A percentile compares a stretch with the other conserved stretches of the same genome.
phyloP scores from a whole-genome alignment of 2,113 vertebrate genomes.

The Dolichallabes microphthalmus region DNA sequence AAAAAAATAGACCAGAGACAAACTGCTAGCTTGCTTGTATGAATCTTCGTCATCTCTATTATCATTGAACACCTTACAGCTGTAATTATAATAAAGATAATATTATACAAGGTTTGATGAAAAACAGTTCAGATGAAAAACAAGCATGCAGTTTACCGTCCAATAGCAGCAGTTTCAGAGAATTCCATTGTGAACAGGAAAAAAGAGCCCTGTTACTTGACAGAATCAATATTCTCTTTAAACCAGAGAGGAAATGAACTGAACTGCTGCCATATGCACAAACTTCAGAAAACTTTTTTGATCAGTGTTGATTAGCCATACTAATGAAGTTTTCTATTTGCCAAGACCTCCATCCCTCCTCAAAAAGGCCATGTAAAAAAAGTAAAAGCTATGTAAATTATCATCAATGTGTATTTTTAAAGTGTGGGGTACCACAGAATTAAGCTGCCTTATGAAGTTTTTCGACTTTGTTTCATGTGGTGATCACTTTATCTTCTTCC shows the following conservation, averaged over 20 bases:
- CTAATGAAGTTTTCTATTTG: constrained; percentile 70
- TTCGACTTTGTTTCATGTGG: constrained; percentile 27
- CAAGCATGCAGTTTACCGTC: constrained; percentile 53
- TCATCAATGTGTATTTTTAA: constrained; percentile 11
- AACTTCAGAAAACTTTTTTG: constrained; percentile 60
- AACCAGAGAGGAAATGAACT: constrained; percentile 70
- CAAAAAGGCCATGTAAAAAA: constrained; percentile 52
- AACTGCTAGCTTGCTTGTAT: not conserved
- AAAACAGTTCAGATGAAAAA: constrained; percentile 67
- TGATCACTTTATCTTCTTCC: constrained; percentile 8
- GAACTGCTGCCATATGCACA: constrained; percentile 75
- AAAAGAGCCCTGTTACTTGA: constrained; percentile 66
- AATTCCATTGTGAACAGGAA: constrained; percentile 63
- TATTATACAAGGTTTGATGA: not conserved
- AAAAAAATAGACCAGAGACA: not conserved
- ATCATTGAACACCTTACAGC: not conserved
- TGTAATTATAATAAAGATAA: constrained; percentile 15
- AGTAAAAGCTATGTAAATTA: constrained; percentile 1
- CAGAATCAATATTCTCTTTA: constrained; percentile 73
- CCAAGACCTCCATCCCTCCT: constrained; percentile 62
- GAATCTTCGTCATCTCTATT: not conserved
- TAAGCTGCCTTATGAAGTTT: constrained; percentile 21
- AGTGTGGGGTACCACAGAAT: constrained; percentile 3
- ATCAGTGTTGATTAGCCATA: constrained; percentile 66
- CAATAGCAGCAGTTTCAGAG: constrained; percentile 70